Evolutionary conservation across 2,888 invertebrate genomes (phyloP), one percentile per base, ranked within the genome.

Genomic region (Eledona agricola): DNA sequence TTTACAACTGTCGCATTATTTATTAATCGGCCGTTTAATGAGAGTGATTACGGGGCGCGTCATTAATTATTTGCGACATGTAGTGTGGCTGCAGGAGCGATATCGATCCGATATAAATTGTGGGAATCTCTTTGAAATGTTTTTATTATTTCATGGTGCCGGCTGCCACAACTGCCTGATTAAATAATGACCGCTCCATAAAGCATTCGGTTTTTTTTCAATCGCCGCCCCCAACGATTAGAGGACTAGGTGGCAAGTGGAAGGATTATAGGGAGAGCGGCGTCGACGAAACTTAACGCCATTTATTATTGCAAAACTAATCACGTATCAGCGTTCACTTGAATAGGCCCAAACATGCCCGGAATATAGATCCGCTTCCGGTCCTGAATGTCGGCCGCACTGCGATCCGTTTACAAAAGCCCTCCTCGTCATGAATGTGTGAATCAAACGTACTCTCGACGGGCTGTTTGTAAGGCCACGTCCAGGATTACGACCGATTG

Each of bases 271-370:
- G 9, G 2, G 16, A n/a, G 6, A 12, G 13, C 4, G 3, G 12
- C 12, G 5, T 22, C 35, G 25, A 19, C 20, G 15, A 37, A 42
- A 37, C 16, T 15, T 26, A 19, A 19, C 25, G 11, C 34, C 25
- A 42, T 49, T 47, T 51, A 43, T 51, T 51, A 49, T 58, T 53
- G 56, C 53, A 38, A 58, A 51, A 55, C 58, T 56, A 58, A 58
- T 58, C 58, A 58, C 58, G 58, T 58, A 55, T 57, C 55, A 49
- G 49, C 37, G 45, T 56, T 51, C 58, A 55, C 55, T 58, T 58
- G 42, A 54, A 54, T 55, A 34, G 58, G 37, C 38, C 53, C 34
- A 52, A 55, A 53, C 58, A 55, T 43, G 46, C 53, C 46, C 53
- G 32, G 58, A 58, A 58, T 58, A 58, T 52, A 50, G 52, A 53